A percentile compares a stretch with the other conserved stretches of the same genome.
These are phyloP conservation scores for Pterocles orientalis DNA, from an alignment of 2,113 vertebrate genomes.

Conservation along the genomic window DNA sequence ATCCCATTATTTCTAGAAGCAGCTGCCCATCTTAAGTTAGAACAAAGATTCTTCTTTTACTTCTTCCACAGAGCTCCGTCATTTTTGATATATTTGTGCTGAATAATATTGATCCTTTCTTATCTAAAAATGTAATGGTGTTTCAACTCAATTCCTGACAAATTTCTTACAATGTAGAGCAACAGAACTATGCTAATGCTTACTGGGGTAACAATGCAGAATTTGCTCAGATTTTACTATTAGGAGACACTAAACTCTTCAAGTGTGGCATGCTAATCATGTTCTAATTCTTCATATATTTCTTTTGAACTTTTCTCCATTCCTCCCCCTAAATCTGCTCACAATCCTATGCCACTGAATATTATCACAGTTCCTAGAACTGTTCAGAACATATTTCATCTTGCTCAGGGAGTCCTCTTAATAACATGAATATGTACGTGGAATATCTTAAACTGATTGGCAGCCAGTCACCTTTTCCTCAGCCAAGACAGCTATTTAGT, in stretches of 20 bases:
- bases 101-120: background rate
- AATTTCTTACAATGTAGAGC: background rate
- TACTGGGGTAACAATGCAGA: conserved; percentile 20
- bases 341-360: background rate
- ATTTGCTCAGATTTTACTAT: conserved; percentile 39
- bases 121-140: conserved; percentile 19
- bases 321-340: background rate
- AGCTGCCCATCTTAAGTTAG: background rate
- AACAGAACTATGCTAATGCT: conserved; percentile 5
- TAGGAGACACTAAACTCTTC: conserved; percentile 42
- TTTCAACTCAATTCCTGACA: conserved; percentile 22
- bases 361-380: background rate
- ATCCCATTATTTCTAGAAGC: background rate
- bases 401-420: background rate
- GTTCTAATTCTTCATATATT: conserved; percentile 21
- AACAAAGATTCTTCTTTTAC: background rate
- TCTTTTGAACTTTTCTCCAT: background rate
- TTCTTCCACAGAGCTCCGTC: background rate
- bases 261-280: conserved; percentile 17
- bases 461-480: conserved; percentile 10
- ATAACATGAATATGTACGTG: background rate
- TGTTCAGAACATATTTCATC: background rate
- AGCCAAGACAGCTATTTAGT: background rate
- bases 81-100: background rate
- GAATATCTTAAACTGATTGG: background rate